phyloP scores from a whole-genome alignment of 1,140 invertebrate species.

The Drosophila ficusphila region DNA sequence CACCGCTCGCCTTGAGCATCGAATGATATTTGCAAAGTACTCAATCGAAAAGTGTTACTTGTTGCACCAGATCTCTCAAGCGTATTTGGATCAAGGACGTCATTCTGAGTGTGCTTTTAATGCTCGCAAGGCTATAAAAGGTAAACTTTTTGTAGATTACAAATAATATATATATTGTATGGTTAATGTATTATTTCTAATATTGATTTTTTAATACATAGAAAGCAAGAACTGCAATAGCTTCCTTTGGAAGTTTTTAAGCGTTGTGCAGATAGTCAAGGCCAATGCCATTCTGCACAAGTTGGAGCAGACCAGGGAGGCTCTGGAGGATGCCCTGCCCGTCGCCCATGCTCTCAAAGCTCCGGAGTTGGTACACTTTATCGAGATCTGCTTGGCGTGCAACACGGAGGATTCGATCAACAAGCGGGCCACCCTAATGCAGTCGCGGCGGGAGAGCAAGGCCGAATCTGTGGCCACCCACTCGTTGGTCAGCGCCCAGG shows the following conservation, averaged over 20 bases:
- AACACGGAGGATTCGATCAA: slow-evolving; percentile 41
- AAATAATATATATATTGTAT: no score
- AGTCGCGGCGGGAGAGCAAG: not conserved
- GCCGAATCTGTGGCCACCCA: slow-evolving; percentile 12
- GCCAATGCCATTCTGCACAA: slow-evolving; percentile 67
- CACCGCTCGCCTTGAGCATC: slow-evolving; percentile 48
- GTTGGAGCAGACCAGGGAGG: slow-evolving; percentile 65
- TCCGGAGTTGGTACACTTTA: slow-evolving; percentile 12
- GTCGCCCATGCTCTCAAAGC: slow-evolving; percentile 39
- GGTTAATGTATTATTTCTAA: not conserved
- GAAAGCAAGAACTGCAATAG: slow-evolving; percentile 61
- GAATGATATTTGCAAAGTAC: slow-evolving; percentile 68
- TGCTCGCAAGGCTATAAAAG: slow-evolving; percentile 59
- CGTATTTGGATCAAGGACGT: slow-evolving; percentile 55
- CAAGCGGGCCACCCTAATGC: slow-evolving; percentile 19
- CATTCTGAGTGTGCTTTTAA: slow-evolving; percentile 71
- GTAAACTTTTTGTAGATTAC: slow-evolving; percentile 17
- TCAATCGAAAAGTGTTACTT: slow-evolving; percentile 77
- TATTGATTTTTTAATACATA: not conserved
- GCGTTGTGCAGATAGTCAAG: slow-evolving; percentile 63
- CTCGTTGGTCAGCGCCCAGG: slow-evolving; percentile 1
- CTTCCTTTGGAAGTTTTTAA: slow-evolving; percentile 63
- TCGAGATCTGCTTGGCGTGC: slow-evolving; percentile 39
- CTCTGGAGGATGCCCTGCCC: slow-evolving; percentile 46
- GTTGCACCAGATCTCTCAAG: slow-evolving; percentile 53